Evolutionary conservation across 2,113 vertebrate genomes (phyloP).

Genomic region (Cercopithecus mona): DNA sequence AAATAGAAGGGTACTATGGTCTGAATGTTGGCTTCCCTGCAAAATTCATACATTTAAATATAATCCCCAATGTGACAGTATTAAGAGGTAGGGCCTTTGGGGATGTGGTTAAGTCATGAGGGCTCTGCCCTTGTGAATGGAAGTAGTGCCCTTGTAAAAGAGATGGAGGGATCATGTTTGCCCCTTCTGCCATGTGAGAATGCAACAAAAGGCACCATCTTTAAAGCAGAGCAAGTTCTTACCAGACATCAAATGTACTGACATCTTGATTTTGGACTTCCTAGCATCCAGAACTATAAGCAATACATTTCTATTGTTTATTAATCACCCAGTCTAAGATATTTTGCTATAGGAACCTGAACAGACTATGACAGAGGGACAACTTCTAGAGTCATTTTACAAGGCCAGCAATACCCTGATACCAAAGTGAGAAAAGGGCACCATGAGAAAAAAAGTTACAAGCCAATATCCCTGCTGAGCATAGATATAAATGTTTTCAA

Average conservation of each 20-base stretch:
- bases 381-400: neutral
- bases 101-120: neutral
- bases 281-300: neutral
- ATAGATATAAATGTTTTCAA: neutral
- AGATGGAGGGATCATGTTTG: neutral
- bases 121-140: neutral
- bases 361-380: neutral
- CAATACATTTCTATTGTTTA: neutral
- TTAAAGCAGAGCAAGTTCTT: neutral
- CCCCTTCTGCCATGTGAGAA: neutral
- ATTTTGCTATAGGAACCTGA: neutral
- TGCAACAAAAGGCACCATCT: neutral
- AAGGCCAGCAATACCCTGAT: neutral
- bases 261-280: neutral
- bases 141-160: neutral
- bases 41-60: neutral
- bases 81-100: neutral
- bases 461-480: neutral
- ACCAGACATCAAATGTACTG: neutral
- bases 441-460: neutral
- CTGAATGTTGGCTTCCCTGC: neutral
- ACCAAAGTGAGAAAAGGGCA: neutral
- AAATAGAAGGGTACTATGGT: neutral
- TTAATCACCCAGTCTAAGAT: neutral
- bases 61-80: neutral